Percentiles rank a stretch among this genome's conserved stretches.
Conservation (phyloP, 2,113 vertebrate genomes). For the Gnathonemus longibarbis region DNA sequence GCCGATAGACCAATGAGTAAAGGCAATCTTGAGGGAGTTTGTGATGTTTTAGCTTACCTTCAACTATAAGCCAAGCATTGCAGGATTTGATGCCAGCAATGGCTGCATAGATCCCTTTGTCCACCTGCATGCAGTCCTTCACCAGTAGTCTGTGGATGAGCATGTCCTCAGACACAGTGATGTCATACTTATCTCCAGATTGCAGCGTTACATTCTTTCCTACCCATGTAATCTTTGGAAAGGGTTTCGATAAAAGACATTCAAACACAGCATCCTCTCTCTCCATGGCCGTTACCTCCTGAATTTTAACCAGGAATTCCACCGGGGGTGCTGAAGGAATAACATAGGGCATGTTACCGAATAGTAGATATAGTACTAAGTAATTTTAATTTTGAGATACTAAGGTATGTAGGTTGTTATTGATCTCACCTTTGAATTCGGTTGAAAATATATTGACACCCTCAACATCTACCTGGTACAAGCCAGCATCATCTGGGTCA, state of each 20-base stretch:
- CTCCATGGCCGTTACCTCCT: constrained; percentile 60
- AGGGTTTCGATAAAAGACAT: constrained; percentile 60
- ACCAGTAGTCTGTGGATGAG: constrained; percentile 69
- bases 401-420: not conserved
- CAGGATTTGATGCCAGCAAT: constrained; percentile 60
- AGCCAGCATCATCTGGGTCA: constrained; percentile 68
- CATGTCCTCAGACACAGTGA: constrained; percentile 65
- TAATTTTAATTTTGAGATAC: not conserved
- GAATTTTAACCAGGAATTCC: constrained; percentile 63
- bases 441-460: constrained; percentile 76
- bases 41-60: constrained; percentile 57
- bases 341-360: not conserved
- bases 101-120: constrained; percentile 74
- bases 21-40: not conserved
- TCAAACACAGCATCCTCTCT: constrained; percentile 63
- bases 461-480: constrained; percentile 77
- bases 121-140: constrained; percentile 55
- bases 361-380: not conserved
- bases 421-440: constrained; percentile 62
- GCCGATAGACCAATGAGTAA: not conserved
- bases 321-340: constrained; percentile 58
- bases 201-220: constrained; percentile 58
- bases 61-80: constrained; percentile 76
- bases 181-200: constrained; percentile 63
- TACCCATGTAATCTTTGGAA: constrained; percentile 61